Evolutionary conservation across 2,888 invertebrate species (phyloP).

Genomic region (Athripsodes cinereus): DNA sequence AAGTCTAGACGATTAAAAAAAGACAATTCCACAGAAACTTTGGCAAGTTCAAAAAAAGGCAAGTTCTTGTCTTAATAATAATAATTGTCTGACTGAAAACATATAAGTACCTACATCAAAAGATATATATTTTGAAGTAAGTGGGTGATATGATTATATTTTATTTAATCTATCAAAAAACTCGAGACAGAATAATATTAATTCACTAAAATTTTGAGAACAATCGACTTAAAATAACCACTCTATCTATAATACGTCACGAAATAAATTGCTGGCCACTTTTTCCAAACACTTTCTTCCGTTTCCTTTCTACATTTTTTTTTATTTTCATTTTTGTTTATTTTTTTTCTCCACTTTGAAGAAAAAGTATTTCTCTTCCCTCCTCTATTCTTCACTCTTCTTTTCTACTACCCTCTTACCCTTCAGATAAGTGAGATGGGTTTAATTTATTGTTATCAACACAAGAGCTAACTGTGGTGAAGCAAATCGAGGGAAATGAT

Average conservation of each 20-base stretch:
- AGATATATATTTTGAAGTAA: too few relatives aligned
- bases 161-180: too few relatives aligned
- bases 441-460: conserved; percentile 26
- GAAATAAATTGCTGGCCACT: conserved; percentile 27
- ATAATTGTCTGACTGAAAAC: too few relatives aligned
- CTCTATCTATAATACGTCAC: conserved; percentile 12
- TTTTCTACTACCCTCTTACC: not conserved
- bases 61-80: too few relatives aligned
- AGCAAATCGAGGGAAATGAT: conserved; percentile 12
- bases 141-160: too few relatives aligned
- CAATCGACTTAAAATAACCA: too few relatives aligned
- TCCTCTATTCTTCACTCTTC: conserved; percentile 10
- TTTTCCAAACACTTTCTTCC: conserved; percentile 23
- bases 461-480: conserved; percentile 25
- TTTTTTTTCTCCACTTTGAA: conserved; percentile 23
- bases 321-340: conserved; percentile 12
- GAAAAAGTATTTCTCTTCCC: conserved; percentile 17
- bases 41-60: too few relatives aligned
- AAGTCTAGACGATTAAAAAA: too few relatives aligned
- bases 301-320: conserved; percentile 1
- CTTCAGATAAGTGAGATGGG: conserved; percentile 25
- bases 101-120: too few relatives aligned
- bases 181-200: too few relatives aligned
- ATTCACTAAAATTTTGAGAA: too few relatives aligned
- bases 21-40: too few relatives aligned